phyloP scores from a whole-genome alignment of 2,888 invertebrate genomes.

The Drosophila longiperda region DNA sequence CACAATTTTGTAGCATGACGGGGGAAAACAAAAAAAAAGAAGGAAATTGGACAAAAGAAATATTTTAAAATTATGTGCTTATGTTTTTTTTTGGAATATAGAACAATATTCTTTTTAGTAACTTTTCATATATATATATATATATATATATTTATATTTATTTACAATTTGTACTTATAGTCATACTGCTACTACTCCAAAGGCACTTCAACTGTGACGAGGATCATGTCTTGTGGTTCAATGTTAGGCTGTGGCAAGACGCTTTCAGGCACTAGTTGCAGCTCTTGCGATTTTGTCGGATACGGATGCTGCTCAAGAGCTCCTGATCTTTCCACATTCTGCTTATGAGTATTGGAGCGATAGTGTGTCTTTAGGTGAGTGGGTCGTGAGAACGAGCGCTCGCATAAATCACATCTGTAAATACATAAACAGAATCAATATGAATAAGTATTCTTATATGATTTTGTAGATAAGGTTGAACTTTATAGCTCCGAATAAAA shows the following conservation, averaged over 20 bases:
- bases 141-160: neutral
- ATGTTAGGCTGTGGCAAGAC: constrained; percentile 1
- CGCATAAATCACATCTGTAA: constrained; percentile 79
- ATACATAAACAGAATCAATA: neutral
- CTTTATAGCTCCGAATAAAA: neutral
- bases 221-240: constrained; percentile 5
- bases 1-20: neutral
- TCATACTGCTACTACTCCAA: constrained; percentile 2
- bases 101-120: neutral
- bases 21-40: neutral
- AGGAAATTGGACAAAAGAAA: neutral
- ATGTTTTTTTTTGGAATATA: neutral
- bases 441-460: neutral
- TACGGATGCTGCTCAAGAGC: constrained; percentile 3
- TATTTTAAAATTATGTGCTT: neutral
- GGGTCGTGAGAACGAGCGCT: constrained; percentile 83
- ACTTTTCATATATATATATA: neutral
- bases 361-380: constrained; percentile 83
- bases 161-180: constrained; percentile 4
- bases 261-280: constrained; percentile 1
- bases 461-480: neutral
- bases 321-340: constrained; percentile 67
- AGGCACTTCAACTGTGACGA: constrained; percentile 17
- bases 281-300: neutral
- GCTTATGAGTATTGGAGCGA: constrained; percentile 82